phyloP scores from a whole-genome alignment of 2,888 invertebrate species.

The Deroplatys truncata region DNA sequence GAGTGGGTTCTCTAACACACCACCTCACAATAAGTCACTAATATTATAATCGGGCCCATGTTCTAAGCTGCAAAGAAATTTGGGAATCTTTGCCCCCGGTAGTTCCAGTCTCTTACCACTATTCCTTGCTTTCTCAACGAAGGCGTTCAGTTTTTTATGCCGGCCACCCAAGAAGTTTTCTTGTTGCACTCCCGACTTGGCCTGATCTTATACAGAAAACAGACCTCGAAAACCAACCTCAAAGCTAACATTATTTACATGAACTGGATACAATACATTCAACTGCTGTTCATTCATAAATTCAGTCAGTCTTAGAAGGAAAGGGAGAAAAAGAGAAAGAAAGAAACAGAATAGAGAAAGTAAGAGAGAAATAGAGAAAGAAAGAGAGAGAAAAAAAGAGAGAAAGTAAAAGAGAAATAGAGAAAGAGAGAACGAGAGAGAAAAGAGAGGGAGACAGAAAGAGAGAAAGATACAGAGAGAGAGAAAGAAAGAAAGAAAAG shows the following conservation, averaged over 20 bases:
- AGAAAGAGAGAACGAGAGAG: too few species aligned
- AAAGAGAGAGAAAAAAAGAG: too few species aligned
- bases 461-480: too few species aligned
- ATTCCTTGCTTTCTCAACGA: neutral
- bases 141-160: neutral
- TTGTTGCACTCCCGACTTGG: neutral
- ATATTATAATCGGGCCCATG: too few species aligned
- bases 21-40: too few species aligned
- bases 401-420: too few species aligned
- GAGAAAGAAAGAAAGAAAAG: too few species aligned
- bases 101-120: too few species aligned
- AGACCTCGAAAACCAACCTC: neutral
- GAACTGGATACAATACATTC: neutral
- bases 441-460: too few species aligned
- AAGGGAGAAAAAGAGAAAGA: neutral
- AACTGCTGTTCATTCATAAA: neutral
- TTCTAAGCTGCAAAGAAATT: too few species aligned
- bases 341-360: neutral
- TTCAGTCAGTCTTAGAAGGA: neutral
- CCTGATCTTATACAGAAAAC: neutral
- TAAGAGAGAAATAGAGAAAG: neutral
- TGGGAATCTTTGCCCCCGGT: neutral
- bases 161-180: constrained; percentile 5
- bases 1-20: too few species aligned
- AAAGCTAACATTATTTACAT: neutral